Percentiles rank a stretch among this genome's conserved stretches.
Conservation (phyloP, 2,888 invertebrate genomes). For the Phaonia tiefii region DNA sequence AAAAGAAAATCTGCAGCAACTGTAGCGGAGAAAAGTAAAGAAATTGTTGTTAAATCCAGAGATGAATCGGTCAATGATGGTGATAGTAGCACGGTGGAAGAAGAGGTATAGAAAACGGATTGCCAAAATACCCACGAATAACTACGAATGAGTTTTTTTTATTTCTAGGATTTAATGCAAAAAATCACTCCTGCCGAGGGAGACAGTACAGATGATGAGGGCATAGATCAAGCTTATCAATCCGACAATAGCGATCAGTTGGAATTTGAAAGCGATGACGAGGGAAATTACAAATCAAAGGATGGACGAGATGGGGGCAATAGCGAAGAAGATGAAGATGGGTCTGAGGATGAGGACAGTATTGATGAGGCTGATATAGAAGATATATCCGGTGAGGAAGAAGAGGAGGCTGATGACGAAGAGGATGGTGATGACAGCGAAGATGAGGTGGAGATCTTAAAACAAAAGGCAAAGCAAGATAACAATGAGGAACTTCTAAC, state of each 20-base stretch:
- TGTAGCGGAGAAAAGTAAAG: conserved; percentile 40
- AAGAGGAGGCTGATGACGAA: conserved; percentile 74
- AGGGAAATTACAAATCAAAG: conserved; percentile 81
- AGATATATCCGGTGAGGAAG: conserved; percentile 75
- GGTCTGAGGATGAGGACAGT: conserved; percentile 71
- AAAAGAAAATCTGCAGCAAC: conserved; percentile 59
- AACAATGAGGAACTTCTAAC: neutral
- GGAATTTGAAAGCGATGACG: conserved; percentile 82
- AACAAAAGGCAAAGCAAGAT: conserved; percentile 24
- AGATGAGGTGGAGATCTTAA: conserved; percentile 49
- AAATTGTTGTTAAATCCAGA: conserved; percentile 19
- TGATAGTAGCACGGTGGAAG: conserved; percentile 20
- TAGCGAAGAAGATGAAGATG: conserved; percentile 73
- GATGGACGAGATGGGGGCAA: conserved; percentile 70
- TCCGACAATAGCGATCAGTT: conserved; percentile 77
- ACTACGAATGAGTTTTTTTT: neutral
- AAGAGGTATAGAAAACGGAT: conserved; percentile 42
- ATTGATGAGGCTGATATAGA: conserved; percentile 76
- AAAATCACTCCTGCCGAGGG: conserved; percentile 77
- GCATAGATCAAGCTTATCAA: conserved; percentile 75
- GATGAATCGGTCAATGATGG: conserved; percentile 37
- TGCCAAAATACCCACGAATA: neutral
- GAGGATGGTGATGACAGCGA: conserved; percentile 55
- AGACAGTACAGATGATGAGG: conserved; percentile 81
- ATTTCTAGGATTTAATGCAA: conserved; percentile 74